These are phyloP conservation scores for Aplocera efformata DNA, from an alignment of 2,888 invertebrate genomes.

Conservation along the genomic window DNA sequence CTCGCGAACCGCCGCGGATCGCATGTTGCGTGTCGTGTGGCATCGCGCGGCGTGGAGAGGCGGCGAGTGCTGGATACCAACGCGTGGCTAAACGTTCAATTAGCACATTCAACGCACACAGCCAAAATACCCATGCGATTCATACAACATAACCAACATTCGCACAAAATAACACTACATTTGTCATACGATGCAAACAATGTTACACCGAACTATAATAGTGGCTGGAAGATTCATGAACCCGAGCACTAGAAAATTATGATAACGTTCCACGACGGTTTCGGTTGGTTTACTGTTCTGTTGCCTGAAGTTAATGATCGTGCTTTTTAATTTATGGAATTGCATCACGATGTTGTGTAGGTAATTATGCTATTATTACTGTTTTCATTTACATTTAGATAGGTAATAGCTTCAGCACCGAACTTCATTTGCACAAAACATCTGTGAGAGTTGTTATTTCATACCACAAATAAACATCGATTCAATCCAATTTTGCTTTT, in stretches of 20 bases:
- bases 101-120: constrained; percentile 47
- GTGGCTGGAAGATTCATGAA: constrained; percentile 22
- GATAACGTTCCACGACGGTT: constrained; percentile 20
- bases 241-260: constrained; percentile 22
- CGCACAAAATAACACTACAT: constrained; percentile 19
- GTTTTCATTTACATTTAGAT: no score
- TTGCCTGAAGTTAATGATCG: constrained; percentile 14
- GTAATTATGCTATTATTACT: not conserved
- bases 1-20: constrained; percentile 42
- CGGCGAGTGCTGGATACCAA: constrained; percentile 26
- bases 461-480: not conserved
- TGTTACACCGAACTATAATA: constrained; percentile 21
- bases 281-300: constrained; percentile 11
- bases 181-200: constrained; percentile 26
- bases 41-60: not conserved
- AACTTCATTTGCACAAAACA: no score
- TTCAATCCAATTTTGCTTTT: not conserved
- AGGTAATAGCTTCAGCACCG: no score
- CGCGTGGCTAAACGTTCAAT: constrained; percentile 68
- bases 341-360: not conserved
- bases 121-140: constrained; percentile 45
- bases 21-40: constrained; percentile 5
- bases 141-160: constrained; percentile 40
- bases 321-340: constrained; percentile 15
- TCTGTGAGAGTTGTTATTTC: not conserved